Percentiles rank a stretch among this genome's conserved stretches.
Evolutionary conservation across 2,888 invertebrate genomes (phyloP).

Genomic region (Galeruca laticollis): DNA sequence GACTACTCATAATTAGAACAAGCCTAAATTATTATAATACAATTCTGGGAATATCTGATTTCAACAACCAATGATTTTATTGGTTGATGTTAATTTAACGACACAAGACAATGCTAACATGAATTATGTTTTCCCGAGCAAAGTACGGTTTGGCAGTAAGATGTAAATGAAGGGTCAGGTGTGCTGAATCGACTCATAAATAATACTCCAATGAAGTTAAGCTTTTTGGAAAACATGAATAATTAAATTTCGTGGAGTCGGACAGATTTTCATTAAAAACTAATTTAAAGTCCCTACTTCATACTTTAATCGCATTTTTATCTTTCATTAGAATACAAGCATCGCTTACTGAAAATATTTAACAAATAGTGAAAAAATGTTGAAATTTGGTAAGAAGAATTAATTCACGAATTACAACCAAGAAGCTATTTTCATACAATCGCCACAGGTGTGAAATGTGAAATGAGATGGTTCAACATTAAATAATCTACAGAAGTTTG

Average conservation of each 20-base stretch:
- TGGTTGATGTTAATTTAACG: conserved; percentile 17
- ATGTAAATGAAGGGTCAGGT: conserved; percentile 24
- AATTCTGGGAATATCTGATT: too few species aligned
- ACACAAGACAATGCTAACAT: conserved; percentile 9
- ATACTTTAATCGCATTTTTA: not conserved
- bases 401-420: too few species aligned
- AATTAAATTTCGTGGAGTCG: conserved; percentile 25
- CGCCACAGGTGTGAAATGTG: too few species aligned
- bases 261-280: conserved; percentile 8
- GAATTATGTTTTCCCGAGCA: conserved; percentile 18
- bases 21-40: too few species aligned
- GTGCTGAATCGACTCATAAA: conserved; percentile 34
- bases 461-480: too few species aligned
- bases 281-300: not conserved
- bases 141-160: conserved; percentile 19
- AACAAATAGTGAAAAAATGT: too few species aligned
- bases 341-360: too few species aligned
- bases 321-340: too few species aligned
- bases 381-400: too few species aligned
- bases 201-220: conserved; percentile 26
- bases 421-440: too few species aligned
- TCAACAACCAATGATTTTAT: not conserved
- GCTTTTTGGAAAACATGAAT: conserved; percentile 33
- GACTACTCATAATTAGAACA: too few species aligned
- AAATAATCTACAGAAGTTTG: too few species aligned